Evolutionary conservation across 2,888 invertebrate species (phyloP), one percentile per base, ranked within the genome.

Genomic region (Callimorpha dominula): DNA sequence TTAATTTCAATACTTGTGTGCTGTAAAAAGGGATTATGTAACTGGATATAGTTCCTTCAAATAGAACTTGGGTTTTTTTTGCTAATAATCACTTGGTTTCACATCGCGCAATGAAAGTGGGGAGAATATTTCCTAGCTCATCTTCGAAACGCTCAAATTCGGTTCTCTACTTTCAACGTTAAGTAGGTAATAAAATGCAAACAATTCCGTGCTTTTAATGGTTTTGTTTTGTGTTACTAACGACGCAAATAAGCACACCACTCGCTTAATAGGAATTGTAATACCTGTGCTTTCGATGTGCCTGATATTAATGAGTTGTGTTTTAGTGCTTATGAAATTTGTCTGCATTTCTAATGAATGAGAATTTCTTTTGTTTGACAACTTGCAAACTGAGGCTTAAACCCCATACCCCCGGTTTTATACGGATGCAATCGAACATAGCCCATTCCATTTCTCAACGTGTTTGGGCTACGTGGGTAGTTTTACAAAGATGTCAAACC

Each of bases 1-100:
- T 68, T 43, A 57, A 68, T 68, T 57, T 43, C 54, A 68, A 68
- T 43, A 54, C 12, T n/a, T 43, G 42, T 42, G 52, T 42, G 20
- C n/a, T 14, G n/a, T 67, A 67, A 12, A n/a, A n/a, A 42, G 42
- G 54, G 52, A 67, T 54, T 43, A 68, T n/a, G 14, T 14, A 20
- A 57, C 20, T 12, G 20, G 15, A 65, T 65, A 46, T 65, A 46
- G 11, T 57, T 31, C 31, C 6, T 43, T 46, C 17, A 20, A 20
- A 68, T 11, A 60, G 43, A 68, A 60, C 20, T 31, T 2, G 42
- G 43, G 43, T 43, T 52, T 57, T 52, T 57, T 52, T 52, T 15
- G 52, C 46, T 57, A 68, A 42, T n/a, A 54, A 12, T n/a, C 17
- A 67, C 17, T 52, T 42, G n/a, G 43, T 42, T 43, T 67, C 54